phyloP scores from a whole-genome alignment of 2,113 vertebrate species.

The Jaculus jaculus region DNA sequence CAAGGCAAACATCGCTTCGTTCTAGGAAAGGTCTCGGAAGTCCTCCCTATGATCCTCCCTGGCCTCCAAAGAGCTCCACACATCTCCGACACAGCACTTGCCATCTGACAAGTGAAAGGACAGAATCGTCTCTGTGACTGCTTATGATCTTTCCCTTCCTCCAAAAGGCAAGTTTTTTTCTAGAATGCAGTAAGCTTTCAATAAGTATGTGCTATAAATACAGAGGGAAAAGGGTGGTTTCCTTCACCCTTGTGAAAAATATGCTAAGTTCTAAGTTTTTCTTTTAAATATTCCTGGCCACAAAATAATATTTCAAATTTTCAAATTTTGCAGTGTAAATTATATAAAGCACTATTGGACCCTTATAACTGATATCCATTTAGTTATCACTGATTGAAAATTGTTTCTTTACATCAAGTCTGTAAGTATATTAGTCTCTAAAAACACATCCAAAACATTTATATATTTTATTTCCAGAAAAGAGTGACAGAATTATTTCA shows the following conservation, averaged over 20 bases:
- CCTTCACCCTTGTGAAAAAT: constrained; percentile 33
- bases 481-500: constrained; percentile 81
- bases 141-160: neutral
- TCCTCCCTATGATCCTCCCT: neutral
- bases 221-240: neutral
- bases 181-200: neutral
- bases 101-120: neutral
- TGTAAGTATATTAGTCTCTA: constrained; percentile 69
- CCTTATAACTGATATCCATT: constrained; percentile 70
- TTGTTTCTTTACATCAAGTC: constrained; percentile 72
- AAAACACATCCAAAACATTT: constrained; percentile 82
- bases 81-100: neutral
- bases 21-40: neutral
- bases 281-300: neutral
- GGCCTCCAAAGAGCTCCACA: neutral
- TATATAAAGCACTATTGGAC: constrained; percentile 47
- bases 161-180: neutral
- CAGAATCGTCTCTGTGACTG: neutral
- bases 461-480: constrained; percentile 79
- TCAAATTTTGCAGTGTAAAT: constrained; percentile 67
- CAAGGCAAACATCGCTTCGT: neutral
- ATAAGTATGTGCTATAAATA: constrained; percentile 29
- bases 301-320: constrained; percentile 65
- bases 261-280: constrained; percentile 52
- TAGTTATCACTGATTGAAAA: constrained; percentile 56